Evolutionary conservation across 2,113 vertebrate genomes (phyloP), one percentile per base, ranked within the genome.

Genomic region (Paramormyrops kingsleyae): DNA sequence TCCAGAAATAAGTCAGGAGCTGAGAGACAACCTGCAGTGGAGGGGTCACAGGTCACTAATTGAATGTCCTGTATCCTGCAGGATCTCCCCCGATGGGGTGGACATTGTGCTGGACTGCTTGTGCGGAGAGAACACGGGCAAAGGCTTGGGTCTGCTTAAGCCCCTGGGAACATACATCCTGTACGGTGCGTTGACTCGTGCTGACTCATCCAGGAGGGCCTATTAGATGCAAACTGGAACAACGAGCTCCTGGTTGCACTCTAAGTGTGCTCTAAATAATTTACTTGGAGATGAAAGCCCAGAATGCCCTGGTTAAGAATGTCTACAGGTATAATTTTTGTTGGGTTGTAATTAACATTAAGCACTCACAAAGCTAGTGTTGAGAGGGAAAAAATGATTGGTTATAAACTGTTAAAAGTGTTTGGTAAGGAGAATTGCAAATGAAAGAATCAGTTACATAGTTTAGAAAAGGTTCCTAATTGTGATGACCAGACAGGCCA

Each of bases 81-180:
- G 99, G 95, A 97, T 99, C 93, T 99, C 97, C 12, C 93, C 97
- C 50, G 98, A 99, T 84, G 99, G 99, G 52, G 97, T 99, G 62
- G 99, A 99, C 93, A 97, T 99, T 39, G 98, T 99, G 90, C 94
- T 99, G 93, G 99, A 99, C 92, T 99, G 98, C 91, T 95, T 99
- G 87, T 99, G 98, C 94, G 98, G 99, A 83, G 99, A 99, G 93
- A 99, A 99, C 90, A 99, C 98, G 5, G 98, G 97, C 44, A 99
- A 99, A 95, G 97, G 98, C 13, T 95, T 99, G 90, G 96, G 96
- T 92, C 97, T 99, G 91, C 97, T 99, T 89, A 99, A 97, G 92
- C 98, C 99, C 0, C 95, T 99, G 92, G 98, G 99, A 91, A 99
- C 97, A 59, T 99, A 99, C 42, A 98, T 99, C 95, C 96, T 99